These are phyloP conservation scores for Tokudaia muenninki DNA, from an alignment of 2,797 vertebrate genomes.

Conservation along the genomic window DNA sequence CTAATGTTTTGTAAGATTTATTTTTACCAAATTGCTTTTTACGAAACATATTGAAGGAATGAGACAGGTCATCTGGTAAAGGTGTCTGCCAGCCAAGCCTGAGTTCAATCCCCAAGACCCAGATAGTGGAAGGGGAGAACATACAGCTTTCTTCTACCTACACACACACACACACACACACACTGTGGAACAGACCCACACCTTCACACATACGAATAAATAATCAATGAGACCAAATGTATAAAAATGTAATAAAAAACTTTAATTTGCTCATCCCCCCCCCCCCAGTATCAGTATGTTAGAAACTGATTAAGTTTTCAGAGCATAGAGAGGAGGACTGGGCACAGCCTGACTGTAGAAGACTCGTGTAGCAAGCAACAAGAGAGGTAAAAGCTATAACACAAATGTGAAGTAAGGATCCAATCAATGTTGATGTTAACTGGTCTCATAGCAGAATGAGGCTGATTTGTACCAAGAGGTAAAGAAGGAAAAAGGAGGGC, in stretches of 20 bases:
- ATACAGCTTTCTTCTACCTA: neutral
- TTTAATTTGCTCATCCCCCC: neutral
- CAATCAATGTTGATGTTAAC: neutral
- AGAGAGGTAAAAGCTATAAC: neutral
- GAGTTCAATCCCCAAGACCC: neutral
- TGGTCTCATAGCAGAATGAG: slow-evolving; percentile 3
- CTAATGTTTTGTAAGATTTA: neutral
- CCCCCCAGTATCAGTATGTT: neutral
- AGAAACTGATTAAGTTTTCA: neutral
- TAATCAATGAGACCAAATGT: neutral
- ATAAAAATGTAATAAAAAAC: neutral
- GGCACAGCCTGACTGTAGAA: neutral
- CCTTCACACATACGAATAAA: neutral
- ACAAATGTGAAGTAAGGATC: neutral
- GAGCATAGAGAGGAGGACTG: neutral
- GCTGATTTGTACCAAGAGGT: neutral
- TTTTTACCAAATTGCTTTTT: neutral
- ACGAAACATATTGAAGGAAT: neutral
- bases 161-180: neutral
- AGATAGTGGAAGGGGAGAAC: neutral
- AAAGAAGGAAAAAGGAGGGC: neutral
- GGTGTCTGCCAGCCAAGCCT: neutral
- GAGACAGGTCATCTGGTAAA: neutral
- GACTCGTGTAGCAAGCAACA: neutral
- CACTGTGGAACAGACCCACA: neutral